Base-by-base conservation (phyloP, 2,797 vertebrate genomes). In the Gobio occitaniae region DNA sequence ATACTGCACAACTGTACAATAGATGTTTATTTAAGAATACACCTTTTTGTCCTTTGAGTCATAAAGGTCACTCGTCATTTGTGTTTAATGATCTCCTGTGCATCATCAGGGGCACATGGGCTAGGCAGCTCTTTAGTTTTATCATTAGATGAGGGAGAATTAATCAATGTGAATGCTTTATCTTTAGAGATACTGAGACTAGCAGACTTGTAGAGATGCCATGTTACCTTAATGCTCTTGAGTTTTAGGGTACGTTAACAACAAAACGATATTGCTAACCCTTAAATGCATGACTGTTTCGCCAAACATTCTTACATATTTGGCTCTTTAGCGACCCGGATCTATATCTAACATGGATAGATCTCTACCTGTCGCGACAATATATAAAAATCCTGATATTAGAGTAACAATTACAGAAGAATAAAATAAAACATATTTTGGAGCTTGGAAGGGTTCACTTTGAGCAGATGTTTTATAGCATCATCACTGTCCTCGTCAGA, bases 61-160 rank as follows among this genome's bases (percentile, higher is more conserved):
- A 13, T 36, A 38, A 52, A 48, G 81, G 44, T 83, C 44, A 66
- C 72, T 83, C 7, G 19, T 82, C 54, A n/a, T 36, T 44, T 17
- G 10, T 72, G 80, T 63, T 72, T 82, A 50, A 36, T 63, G 69
- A 15, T 48, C 36, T 70, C 32, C 50, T 47, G 11, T 72, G 11
- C 59, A 52, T n/a, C 19, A 65, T 65, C 47, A 50, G 50, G 44
- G 71, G 3, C 59, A 83, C 50, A 52, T 65, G 59, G 59, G 15
- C 71, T 75, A 32, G 12, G 1, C 29, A 29, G 56, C 21, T 75
- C 32, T 83, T 75, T 52, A 44, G 36, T 65, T 79, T 83, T 52
- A 75, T 83, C 71, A 83, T 75, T 52, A n/a, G 44, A 52, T 75
- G 44, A 75, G 29, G 17, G 70, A 21, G 56, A 83, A 75, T 83